Percentiles rank a stretch among this genome's conserved stretches.
These are phyloP conservation scores for Teinopalpus imperialis DNA, from an alignment of 2,888 invertebrate genomes.

Conservation along the genomic window DNA sequence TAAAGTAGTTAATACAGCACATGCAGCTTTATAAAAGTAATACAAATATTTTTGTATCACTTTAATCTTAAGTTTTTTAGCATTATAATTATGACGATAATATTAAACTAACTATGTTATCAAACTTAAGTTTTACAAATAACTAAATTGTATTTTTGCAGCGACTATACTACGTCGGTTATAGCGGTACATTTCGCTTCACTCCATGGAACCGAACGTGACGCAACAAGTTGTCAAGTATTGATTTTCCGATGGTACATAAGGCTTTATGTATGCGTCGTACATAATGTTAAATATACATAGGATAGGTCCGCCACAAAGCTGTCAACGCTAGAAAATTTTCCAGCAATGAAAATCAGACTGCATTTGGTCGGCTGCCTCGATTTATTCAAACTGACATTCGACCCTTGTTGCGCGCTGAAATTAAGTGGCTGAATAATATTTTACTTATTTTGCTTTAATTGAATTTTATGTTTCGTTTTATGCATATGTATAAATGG, in stretches of 20 bases:
- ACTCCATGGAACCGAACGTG: slow-evolving; percentile 37
- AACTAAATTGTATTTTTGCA: not conserved
- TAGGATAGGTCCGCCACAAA: slow-evolving; percentile 30
- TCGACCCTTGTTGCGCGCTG: slow-evolving; percentile 11
- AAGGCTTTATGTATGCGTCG: slow-evolving; percentile 33
- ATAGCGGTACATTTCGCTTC: slow-evolving; percentile 28
- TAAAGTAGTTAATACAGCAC: too few species aligned
- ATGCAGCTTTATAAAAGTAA: too few species aligned
- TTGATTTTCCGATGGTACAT: slow-evolving; percentile 46
- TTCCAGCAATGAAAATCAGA: slow-evolving; percentile 35
- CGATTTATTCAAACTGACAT: slow-evolving; percentile 23
- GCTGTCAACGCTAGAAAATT: slow-evolving; percentile 40
- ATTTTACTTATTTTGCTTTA: not conserved
- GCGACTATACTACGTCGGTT: not conserved
- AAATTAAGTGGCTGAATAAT: slow-evolving; percentile 4
- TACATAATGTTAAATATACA: slow-evolving; percentile 29
- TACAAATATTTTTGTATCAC: too few species aligned
- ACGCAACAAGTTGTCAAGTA: slow-evolving; percentile 45
- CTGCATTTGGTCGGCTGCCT: slow-evolving; percentile 23
- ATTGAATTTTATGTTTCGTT: too few species aligned
- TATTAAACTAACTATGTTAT: too few species aligned
- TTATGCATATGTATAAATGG: too few species aligned
- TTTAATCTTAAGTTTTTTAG: too few species aligned
- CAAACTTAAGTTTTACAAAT: too few species aligned
- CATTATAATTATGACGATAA: too few species aligned